Evolutionary conservation across 2,888 invertebrate species (phyloP).

Genomic region (Timema cristinae): DNA sequence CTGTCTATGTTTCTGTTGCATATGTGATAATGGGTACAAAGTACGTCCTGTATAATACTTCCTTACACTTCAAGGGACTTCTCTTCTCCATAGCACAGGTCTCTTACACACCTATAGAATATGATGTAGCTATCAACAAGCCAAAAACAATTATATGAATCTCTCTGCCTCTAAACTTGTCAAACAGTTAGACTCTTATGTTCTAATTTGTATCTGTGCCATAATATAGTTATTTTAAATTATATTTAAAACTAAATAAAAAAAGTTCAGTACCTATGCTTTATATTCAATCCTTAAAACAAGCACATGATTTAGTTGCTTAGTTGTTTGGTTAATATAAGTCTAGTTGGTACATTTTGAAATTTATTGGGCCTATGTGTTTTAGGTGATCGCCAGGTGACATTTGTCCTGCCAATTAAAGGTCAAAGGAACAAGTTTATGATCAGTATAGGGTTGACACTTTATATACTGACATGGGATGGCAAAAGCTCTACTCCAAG

Average conservation of each 20-base stretch:
- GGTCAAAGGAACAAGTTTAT: conserved; percentile 58
- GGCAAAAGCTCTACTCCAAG: conserved; percentile 52
- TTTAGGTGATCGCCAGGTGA: conserved; percentile 42
- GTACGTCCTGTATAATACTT: too few relatives aligned
- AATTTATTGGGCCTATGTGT: neutral
- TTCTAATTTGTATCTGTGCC: neutral
- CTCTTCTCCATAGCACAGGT: too few relatives aligned
- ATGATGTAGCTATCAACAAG: too few relatives aligned
- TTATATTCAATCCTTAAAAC: too few relatives aligned
- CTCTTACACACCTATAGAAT: too few relatives aligned
- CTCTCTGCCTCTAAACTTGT: too few relatives aligned
- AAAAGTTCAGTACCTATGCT: neutral
- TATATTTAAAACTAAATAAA: neutral
- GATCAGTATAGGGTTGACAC: conserved; percentile 56
- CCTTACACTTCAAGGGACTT: too few relatives aligned
- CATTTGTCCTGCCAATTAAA: conserved; percentile 63
- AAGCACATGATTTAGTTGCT: neutral
- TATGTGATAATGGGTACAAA: too few relatives aligned
- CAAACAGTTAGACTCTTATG: too few relatives aligned
- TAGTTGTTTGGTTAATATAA: neutral
- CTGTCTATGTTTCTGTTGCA: too few relatives aligned
- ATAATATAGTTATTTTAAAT: too few relatives aligned
- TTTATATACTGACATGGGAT: conserved; percentile 62
- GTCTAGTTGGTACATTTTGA: neutral
- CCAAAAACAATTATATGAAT: too few relatives aligned